Base-by-base conservation (phyloP, 2,797 vertebrate genomes). In the Spinibarbus caldwelli region DNA sequence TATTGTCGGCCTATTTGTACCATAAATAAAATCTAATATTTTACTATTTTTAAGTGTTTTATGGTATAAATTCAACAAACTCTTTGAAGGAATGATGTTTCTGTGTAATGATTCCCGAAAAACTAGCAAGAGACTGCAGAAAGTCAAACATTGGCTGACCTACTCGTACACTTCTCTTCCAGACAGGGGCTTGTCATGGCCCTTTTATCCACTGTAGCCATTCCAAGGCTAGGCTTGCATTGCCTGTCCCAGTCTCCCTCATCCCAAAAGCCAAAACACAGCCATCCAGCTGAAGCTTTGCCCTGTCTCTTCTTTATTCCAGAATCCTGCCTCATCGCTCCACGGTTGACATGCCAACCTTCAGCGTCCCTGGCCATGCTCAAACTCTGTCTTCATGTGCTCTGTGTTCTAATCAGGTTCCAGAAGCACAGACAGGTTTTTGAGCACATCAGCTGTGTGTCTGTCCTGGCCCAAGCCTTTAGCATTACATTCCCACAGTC, bases 401-500 rank as follows among this genome's bases (percentile, higher is more conserved):
- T 41, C 81, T n/a, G 73, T 78, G 68, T 81, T 36, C 79, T 64
- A 85, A 83, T 79, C 81, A 70, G 78, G 38, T 72, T 86, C 83
- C 81, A 88, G 84, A 66, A 71, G 78, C 78, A 81, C 45, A 66
- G 86, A 6, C 78, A 86, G 86, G 17, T 83, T 91, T 90, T 84
- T 89, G 88, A 91, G 89, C 84, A 90, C 86, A 89, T 90, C 57
- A 45, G 89, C 91, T n/a, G 94, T 94, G 93, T 94, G 93, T 92
- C 91, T 72, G 88, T 84, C 78, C 80, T 82, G 89, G 83, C 81
- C 1, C 68, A 82, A 87, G 79, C 87, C 84, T 90, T 91, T 54
- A 79, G 84, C 67, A 87, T 86, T 9, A 31, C 64, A 88, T 94
- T 96, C 94, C 95, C 95, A 94, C 95, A 96, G 94, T 92, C 94